These are phyloP conservation scores for Eupithecia inturbata DNA, from an alignment of 2,888 invertebrate species.

Conservation along the genomic window DNA sequence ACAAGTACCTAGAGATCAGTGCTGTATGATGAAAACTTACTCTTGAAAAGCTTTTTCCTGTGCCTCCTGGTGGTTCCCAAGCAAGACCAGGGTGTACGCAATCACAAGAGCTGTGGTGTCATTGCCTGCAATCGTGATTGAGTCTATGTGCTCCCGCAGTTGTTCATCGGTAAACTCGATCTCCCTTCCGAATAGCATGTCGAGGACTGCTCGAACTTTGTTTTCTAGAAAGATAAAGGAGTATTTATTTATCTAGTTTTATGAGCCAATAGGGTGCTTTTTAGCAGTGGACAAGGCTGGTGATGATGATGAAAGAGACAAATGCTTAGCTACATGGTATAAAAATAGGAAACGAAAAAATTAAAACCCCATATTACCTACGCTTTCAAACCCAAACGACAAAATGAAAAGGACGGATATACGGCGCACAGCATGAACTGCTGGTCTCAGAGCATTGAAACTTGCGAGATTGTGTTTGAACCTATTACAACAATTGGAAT, in stretches of 20 bases:
- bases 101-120: constrained; percentile 80
- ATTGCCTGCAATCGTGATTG: constrained; percentile 84
- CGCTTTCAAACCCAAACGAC: too few species aligned
- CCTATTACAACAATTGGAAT: too few species aligned
- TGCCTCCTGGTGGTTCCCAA: constrained; percentile 71
- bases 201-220: constrained; percentile 70
- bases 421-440: too few species aligned
- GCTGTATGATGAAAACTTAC: constrained; percentile 52
- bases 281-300: neutral
- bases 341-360: neutral
- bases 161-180: constrained; percentile 81
- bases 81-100: constrained; percentile 73
- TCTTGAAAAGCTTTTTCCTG: constrained; percentile 65
- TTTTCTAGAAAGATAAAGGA: constrained; percentile 59
- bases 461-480: too few species aligned
- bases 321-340: neutral
- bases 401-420: too few species aligned
- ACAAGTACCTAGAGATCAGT: too few species aligned
- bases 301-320: neutral
- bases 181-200: constrained; percentile 77
- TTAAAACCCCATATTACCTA: too few species aligned
- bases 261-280: neutral
- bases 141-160: constrained; percentile 84
- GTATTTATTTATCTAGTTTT: too few species aligned
- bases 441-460: too few species aligned